A percentile compares a stretch with the other conserved stretches of the same genome.
Conservation (phyloP, 1,140 invertebrate genomes). For the Drosophila tristis region DNA sequence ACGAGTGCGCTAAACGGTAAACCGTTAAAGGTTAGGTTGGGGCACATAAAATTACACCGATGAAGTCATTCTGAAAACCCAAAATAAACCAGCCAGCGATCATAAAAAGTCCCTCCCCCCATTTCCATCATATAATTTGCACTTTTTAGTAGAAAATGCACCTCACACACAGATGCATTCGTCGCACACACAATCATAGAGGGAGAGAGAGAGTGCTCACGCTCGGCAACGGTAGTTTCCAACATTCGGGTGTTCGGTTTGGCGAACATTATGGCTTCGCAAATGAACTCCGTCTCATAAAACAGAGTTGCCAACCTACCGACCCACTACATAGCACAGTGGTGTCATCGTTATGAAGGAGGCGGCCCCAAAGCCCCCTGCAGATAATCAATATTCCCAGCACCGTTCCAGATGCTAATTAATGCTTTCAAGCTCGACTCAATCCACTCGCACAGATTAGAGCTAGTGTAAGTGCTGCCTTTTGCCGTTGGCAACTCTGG, state of each 20-base stretch:
- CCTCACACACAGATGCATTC: slow-evolving; percentile 17
- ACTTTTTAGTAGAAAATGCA: slow-evolving; percentile 75
- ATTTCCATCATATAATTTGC: slow-evolving; percentile 66
- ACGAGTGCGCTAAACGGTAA: slow-evolving; percentile 63
- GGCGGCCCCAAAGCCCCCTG: too few relatives aligned
- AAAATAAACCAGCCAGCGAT: slow-evolving; percentile 72
- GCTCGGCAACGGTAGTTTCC: slow-evolving; percentile 69
- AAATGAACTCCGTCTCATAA: slow-evolving; percentile 64
- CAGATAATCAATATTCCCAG: too few relatives aligned
- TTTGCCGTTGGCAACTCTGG: slow-evolving; percentile 62
- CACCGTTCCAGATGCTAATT: slow-evolving; percentile 31
- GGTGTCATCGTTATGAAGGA: too few relatives aligned
- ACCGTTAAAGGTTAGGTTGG: slow-evolving; percentile 65
- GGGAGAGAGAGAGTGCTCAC: slow-evolving; percentile 39
- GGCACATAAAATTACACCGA: slow-evolving; percentile 68
- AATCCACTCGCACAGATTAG: too few relatives aligned
- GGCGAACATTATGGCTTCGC: slow-evolving; percentile 74
- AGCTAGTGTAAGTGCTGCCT: too few relatives aligned
- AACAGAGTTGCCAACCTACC: slow-evolving; percentile 60
- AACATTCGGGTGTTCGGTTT: slow-evolving; percentile 46
- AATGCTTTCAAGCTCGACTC: slow-evolving; percentile 39
- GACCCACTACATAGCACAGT: neutral
- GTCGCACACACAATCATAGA: slow-evolving; percentile 11
- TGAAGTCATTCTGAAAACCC: slow-evolving; percentile 75
- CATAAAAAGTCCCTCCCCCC: slow-evolving; percentile 60